phyloP scores from a whole-genome alignment of 1,140 invertebrate species.

The Harpegnathos saltator region DNA sequence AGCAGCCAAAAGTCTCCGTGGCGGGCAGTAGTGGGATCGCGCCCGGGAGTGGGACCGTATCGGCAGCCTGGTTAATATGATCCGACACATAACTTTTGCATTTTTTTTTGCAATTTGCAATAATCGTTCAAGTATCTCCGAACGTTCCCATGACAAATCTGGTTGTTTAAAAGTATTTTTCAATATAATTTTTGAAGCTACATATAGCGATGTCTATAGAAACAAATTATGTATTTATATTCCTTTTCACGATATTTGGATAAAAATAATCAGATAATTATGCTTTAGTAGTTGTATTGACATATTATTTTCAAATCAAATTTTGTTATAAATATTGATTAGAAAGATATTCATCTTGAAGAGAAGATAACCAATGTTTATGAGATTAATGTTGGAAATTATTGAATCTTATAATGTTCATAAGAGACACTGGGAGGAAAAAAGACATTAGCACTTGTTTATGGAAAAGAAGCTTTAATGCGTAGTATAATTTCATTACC shows the following conservation, averaged over 20 bases:
- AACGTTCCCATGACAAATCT: not conserved
- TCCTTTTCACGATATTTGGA: not conserved
- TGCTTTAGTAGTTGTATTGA: not conserved
- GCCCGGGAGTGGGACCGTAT: constrained; percentile 95
- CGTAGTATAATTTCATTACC: not conserved
- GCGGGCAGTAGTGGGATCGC: constrained; percentile 98
- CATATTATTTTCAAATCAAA: not conserved
- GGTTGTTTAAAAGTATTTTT: constrained; percentile 33
- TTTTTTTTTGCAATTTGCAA: constrained; percentile 74
- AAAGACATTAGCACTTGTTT: constrained; percentile 2
- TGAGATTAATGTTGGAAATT: no score
- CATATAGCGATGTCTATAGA: not conserved
- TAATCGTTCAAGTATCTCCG: not conserved
- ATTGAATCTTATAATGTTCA: no score
- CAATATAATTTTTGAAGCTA: constrained; percentile 54
- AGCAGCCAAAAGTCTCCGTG: constrained; percentile 99
- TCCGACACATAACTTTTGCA: constrained; percentile 92
- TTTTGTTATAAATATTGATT: not conserved
- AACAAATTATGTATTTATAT: not conserved
- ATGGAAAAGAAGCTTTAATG: constrained; percentile 43
- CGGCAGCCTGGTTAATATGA: constrained; percentile 94
- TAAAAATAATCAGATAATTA: not conserved
- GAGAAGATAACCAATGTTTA: no score
- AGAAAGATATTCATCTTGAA: not conserved
- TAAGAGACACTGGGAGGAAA: not conserved